These are phyloP conservation scores for Ormyrus labotus DNA, from an alignment of 2,888 invertebrate species.

Conservation along the genomic window DNA sequence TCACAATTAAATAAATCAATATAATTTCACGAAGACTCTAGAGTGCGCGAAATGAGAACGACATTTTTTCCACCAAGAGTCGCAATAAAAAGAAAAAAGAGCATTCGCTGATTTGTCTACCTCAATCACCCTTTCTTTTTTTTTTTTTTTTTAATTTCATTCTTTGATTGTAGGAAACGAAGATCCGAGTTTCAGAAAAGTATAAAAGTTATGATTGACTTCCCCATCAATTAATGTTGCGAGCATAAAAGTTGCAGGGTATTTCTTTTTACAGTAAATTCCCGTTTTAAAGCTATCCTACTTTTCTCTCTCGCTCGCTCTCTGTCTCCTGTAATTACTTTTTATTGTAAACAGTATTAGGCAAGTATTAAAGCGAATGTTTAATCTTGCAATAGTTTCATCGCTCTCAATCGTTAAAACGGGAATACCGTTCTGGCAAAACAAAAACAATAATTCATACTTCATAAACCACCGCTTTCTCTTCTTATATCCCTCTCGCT, in stretches of 20 bases:
- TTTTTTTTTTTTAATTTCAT: no score
- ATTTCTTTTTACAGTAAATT: conserved; percentile 25
- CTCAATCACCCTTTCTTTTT: no score
- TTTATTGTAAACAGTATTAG: conserved; percentile 44
- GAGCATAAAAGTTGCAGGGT: conserved; percentile 8
- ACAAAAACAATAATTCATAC: conserved; percentile 53
- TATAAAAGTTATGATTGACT: conserved; percentile 39
- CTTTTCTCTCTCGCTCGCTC: conserved; percentile 18
- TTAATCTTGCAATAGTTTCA: conserved; percentile 47
- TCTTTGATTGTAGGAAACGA: conserved; percentile 10
- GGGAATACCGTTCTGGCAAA: conserved; percentile 4
- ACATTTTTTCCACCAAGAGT: no score
- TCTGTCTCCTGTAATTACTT: conserved; percentile 37
- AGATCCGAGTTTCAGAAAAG: conserved; percentile 22
- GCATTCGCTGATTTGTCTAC: no score
- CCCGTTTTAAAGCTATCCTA: conserved; percentile 15
- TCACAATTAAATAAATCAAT: no score
- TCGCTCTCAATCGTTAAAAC: conserved; percentile 45
- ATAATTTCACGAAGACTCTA: no score
- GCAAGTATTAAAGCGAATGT: conserved; percentile 42
- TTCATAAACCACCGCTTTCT: conserved; percentile 55
- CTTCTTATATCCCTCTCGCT: conserved; percentile 21
- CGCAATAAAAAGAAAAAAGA: no score
- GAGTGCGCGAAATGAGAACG: no score
- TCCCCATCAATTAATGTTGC: conserved; percentile 11